A percentile compares a stretch with the other conserved stretches of the same genome.
phyloP scores from a whole-genome alignment of 2,113 vertebrate genomes.

The Ondatra zibethicus region DNA sequence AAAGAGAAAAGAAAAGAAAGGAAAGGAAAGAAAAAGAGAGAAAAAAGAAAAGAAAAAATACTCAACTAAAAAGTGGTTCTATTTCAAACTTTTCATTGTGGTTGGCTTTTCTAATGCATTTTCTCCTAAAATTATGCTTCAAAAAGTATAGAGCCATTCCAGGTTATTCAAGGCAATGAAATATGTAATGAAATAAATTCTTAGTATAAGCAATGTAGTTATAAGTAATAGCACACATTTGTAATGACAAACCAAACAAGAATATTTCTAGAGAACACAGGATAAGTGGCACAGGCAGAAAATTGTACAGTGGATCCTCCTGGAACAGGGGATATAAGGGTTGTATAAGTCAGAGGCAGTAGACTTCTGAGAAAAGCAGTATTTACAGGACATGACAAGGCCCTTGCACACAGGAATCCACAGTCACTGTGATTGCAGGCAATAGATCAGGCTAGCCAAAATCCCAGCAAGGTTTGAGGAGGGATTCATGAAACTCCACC shows the following conservation, averaged over 20 bases:
- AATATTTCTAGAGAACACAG: neutral
- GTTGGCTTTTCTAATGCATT: constrained; percentile 8
- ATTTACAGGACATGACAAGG: neutral
- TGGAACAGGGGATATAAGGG: neutral
- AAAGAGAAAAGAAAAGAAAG: no score
- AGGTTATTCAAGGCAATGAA: neutral
- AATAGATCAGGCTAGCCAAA: neutral
- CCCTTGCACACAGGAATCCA: neutral
- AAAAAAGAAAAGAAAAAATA: neutral
- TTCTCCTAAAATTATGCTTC: neutral
- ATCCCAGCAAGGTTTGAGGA: neutral
- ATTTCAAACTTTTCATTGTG: neutral
- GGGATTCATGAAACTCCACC: neutral
- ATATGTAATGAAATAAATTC: neutral
- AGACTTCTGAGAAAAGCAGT: neutral
- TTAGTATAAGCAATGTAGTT: neutral
- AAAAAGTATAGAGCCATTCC: neutral
- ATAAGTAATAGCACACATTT: neutral
- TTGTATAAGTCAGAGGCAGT: neutral
- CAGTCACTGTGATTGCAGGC: neutral
- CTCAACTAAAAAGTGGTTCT: neutral
- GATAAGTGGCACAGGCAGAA: neutral
- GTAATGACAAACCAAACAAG: neutral
- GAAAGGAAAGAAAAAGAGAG: no score
- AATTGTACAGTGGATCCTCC: neutral